Evolutionary conservation across 2,113 vertebrate species (phyloP), one percentile per base, ranked within the genome.

Genomic region (Dicerorhinus sumatrensis): DNA sequence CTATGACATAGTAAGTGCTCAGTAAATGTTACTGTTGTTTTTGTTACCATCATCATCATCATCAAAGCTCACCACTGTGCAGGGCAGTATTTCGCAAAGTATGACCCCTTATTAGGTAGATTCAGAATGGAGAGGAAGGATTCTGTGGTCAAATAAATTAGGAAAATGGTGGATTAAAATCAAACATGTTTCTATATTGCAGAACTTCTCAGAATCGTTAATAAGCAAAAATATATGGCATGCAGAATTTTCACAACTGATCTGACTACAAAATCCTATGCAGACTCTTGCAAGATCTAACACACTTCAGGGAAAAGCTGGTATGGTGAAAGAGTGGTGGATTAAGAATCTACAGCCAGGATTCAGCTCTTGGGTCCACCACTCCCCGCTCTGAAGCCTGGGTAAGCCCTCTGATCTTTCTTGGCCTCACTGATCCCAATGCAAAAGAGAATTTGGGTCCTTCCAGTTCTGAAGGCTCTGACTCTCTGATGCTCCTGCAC

Each of bases 161-260:
- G 48, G 29, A 95, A 95, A 91, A 75, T 21, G 20, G n/a, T 84
- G 10, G 4, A 8, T 33, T 84, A 94, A 94, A 76, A 62, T 56
- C 33, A 56, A 36, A 65, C 29, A 93, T 90, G 31, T 80, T 89
- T 96, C 29, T 97, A 42, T 39, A 75, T 14, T 87, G 13, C 13
- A 69, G 23, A 94, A 93, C 46, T 83, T 90, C 36, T 85, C 29
- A 14, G 58, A 85, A 96, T 60, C 11, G 89, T 86, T 90, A 96
- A 54, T 27, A 86, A 79, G 42, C 46, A 82, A 94, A 79, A 96
- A 67, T 63, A 69, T 1, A 67, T 6, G 46, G 11, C 39, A 76
- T 56, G 39, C 6, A 48, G 23, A 85, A 72, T 83, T 86, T 88
- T 94, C 13, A 89, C 56, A 95, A 85, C n/a, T 48, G 13, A 54